A percentile compares a stretch with the other conserved stretches of the same genome.
phyloP scores from a whole-genome alignment of 2,113 vertebrate genomes.

The Macrotus californicus region DNA sequence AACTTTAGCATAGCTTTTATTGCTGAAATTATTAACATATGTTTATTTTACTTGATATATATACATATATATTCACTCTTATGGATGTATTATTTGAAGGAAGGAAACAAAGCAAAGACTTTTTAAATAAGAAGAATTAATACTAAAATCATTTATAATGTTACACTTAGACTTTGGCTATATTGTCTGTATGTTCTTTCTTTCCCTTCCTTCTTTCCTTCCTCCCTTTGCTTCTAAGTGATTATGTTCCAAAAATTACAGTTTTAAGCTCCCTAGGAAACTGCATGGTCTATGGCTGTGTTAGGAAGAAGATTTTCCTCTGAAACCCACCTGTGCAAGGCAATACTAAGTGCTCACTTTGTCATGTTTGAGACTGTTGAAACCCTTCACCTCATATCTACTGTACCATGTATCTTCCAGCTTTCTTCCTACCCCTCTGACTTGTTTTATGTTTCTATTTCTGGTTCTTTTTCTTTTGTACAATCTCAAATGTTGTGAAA shows the following conservation, averaged over 20 bases:
- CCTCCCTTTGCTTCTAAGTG: not conserved
- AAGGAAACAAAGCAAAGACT: not conserved
- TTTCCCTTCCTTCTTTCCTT: not conserved
- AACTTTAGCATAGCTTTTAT: not conserved
- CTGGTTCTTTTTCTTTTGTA: not conserved
- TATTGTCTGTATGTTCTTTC: not conserved
- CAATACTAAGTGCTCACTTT: not conserved
- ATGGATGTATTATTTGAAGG: not conserved
- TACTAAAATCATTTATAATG: not conserved
- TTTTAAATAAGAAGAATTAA: not conserved
- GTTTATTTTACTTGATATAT: not conserved
- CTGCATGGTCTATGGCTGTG: not conserved
- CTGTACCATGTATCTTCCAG: not conserved
- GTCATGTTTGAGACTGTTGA: not conserved
- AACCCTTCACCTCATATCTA: not conserved
- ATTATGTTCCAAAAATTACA: not conserved
- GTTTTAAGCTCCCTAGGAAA: not conserved
- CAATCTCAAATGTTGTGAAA: not conserved
- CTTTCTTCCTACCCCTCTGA: not conserved
- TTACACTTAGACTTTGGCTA: not conserved
- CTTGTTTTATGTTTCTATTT: not conserved
- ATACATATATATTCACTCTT: not conserved
- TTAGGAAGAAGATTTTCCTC: not conserved
- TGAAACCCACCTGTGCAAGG: not conserved
- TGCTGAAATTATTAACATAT: constrained; percentile 24